Evolutionary conservation across 2,113 vertebrate genomes (phyloP), one percentile per base, ranked within the genome.

Genomic region (Mastomys coucha): DNA sequence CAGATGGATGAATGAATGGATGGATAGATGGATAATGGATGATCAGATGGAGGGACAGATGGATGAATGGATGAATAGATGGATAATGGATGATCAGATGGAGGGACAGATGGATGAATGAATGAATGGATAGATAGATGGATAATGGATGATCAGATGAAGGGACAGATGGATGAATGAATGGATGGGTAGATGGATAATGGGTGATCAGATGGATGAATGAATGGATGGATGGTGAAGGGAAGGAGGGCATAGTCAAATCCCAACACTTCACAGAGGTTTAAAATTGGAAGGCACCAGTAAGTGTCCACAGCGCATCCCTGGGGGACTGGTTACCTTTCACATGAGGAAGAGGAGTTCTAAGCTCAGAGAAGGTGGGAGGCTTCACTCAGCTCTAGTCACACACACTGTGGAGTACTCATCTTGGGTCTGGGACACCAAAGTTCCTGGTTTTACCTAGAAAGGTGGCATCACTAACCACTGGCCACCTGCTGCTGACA

Each of bases 261-360:
- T 24, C 14, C 56, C 28, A 20, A 1, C 14, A 1, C 51, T 19
- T 45, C 45, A 2, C 5, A 56, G 14, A 72, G 31, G 73, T 1
- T 0, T 31, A 67, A 78, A 0, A 6, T 0, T 0, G 4, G 9
- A 11, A 4, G 20, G 13, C 19, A 2, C 13, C 49, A 14, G 0
- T 0, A 24, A 82, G 63, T 3, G 12, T 26, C 33, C 19, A 42
- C 19, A 1, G 13, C 1, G 0, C 9, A 0, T 4, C 31, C 42
- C 26, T 12, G 19, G 58, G 89, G 6, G 16, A 9, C 19, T 12
- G n/a, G 19, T 72, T 90, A 14, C 26, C 63, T 72, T 45, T 14
- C 3, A 3, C n/a, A 0, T 60, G 28, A 12, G 2, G 49, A 86
- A 96, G 81, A 78, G 12, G 17, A 16, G 51, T 24, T 5, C 7